A percentile compares a stretch with the other conserved stretches of the same genome.
These are phyloP conservation scores for Atopsyche davidsoni DNA, from an alignment of 1,140 invertebrate genomes.

Conservation along the genomic window DNA sequence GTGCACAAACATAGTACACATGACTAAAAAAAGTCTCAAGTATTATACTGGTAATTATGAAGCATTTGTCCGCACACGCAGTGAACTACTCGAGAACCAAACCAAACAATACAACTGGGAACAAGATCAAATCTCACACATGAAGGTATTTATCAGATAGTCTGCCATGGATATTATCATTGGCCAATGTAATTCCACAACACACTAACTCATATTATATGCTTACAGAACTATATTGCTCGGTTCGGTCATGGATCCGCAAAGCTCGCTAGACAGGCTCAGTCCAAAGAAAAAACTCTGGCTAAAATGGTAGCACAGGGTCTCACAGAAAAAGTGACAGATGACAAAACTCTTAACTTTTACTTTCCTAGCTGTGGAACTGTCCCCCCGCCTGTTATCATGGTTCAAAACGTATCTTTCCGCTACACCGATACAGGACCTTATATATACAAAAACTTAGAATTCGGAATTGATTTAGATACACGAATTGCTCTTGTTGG, in stretches of 20 bases:
- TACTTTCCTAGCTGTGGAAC: constrained; percentile 96
- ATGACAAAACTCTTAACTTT: constrained; percentile 88
- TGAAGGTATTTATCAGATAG: constrained; percentile 85
- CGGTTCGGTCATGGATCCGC: constrained; percentile 98
- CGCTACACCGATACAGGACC: constrained; percentile 82
- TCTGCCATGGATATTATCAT: constrained; percentile 12
- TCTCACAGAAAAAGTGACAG: constrained; percentile 87
- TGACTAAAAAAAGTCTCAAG: constrained; percentile 88
- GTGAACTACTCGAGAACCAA: constrained; percentile 96
- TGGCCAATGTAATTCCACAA: too few relatives aligned
- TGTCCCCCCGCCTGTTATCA: constrained; percentile 97
- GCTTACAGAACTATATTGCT: constrained; percentile 90
- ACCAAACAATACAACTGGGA: constrained; percentile 99
- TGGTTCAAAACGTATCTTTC: constrained; percentile 97
- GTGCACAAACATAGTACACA: constrained; percentile 97
- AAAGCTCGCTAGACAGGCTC: constrained; percentile 95
- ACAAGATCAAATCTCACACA: constrained; percentile 98
- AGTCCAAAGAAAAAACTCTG: constrained; percentile 98
- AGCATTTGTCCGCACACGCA: constrained; percentile 84
- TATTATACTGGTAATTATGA: constrained; percentile 98
- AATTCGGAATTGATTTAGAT: constrained; percentile 98
- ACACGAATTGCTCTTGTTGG: constrained; percentile 95
- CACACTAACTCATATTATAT: too few relatives aligned
- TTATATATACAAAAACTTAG: constrained; percentile 94
- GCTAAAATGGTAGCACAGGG: constrained; percentile 99